These are phyloP conservation scores for mouse (Mus musculus) DNA, from an alignment of 2,113 vertebrate genomes.

Conservation along the genomic window DNA sequence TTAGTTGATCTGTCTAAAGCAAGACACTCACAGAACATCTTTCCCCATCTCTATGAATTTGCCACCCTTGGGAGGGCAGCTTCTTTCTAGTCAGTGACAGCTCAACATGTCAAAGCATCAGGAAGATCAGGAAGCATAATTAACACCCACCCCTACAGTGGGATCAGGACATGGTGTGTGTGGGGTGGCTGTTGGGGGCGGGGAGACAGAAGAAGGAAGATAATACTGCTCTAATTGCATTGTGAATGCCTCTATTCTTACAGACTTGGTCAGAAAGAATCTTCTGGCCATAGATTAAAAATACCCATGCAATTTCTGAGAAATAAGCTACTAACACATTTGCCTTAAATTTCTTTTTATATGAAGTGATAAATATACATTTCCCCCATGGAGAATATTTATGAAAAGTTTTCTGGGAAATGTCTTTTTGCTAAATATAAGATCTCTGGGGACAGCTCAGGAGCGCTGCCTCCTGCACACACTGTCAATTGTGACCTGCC, in stretches of 20 bases:
- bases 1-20: background rate
- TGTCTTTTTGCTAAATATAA: slow-evolving; percentile 79
- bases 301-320: slow-evolving; percentile 70
- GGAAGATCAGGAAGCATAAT: background rate
- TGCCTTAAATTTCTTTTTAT: slow-evolving; percentile 71
- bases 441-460: slow-evolving; percentile 64
- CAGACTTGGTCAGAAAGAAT: slow-evolving; percentile 44
- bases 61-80: background rate
- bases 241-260: background rate
- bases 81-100: background rate
- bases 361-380: slow-evolving; percentile 78
- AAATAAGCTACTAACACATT: slow-evolving; percentile 68
- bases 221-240: background rate
- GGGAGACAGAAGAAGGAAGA: background rate
- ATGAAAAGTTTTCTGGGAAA: slow-evolving; percentile 84
- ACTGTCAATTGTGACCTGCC: slow-evolving; percentile 57
- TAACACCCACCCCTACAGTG: background rate
- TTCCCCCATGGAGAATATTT: slow-evolving; percentile 76
- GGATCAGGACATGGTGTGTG: background rate
- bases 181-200: background rate
- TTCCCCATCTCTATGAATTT: background rate
- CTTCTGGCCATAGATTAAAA: slow-evolving; percentile 62
- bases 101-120: background rate
- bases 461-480: slow-evolving; percentile 4
- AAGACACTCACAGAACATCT: background rate